These are phyloP conservation scores for Ceratotherium simum DNA, from an alignment of 2,113 vertebrate species.

Conservation along the genomic window DNA sequence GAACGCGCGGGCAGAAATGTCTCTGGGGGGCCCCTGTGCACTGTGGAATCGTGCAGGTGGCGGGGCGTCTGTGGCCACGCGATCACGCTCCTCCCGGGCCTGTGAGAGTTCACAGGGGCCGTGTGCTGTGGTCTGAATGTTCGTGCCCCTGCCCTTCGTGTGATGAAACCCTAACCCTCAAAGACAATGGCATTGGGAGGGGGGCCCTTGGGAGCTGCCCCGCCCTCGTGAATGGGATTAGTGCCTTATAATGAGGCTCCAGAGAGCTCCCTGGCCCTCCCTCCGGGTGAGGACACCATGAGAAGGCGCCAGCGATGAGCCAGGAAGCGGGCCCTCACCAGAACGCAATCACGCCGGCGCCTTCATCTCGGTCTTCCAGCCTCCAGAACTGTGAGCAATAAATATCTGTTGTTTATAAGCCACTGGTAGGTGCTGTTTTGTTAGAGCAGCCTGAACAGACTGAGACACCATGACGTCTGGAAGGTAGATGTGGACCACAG, in stretches of 20 bases:
- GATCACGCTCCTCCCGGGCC: accelerated
- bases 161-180: background rate
- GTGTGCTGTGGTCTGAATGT: background rate
- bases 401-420: accelerated
- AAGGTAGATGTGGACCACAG: accelerated
- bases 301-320: accelerated
- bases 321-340: background rate
- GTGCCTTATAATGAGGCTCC: background rate
- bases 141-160: background rate
- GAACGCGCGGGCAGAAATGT: accelerated
- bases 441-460: accelerated
- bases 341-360: accelerated
- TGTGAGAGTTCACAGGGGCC: accelerated
- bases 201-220: background rate
- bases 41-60: too few relatives aligned
- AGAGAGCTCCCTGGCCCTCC: background rate
- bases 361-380: accelerated
- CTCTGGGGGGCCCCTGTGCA: accelerated
- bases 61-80: background rate
- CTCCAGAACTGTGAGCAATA: background rate
- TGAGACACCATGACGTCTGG: accelerated
- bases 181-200: background rate
- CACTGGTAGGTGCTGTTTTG: accelerated
- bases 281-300: background rate
- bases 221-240: background rate